Evolutionary conservation across 2,888 invertebrate species (phyloP).

Genomic region (Agrochola lychnidis): DNA sequence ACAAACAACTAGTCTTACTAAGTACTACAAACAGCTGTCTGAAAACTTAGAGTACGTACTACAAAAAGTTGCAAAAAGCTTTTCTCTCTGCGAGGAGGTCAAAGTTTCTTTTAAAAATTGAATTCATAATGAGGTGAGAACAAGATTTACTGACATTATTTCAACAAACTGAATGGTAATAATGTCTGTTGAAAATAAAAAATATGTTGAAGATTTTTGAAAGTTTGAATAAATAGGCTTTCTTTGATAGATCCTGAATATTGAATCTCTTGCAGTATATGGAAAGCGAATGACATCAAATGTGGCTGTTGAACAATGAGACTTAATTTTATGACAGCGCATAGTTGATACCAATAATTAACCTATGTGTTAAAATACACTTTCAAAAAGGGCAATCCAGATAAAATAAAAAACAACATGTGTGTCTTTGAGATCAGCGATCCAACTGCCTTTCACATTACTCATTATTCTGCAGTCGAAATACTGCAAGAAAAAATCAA

Average conservation of each 20-base stretch:
- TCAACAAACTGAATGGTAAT: conserved; percentile 35
- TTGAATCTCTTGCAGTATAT: neutral
- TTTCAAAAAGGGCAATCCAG: neutral
- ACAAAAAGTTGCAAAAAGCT: conserved; percentile 47
- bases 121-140: conserved; percentile 51
- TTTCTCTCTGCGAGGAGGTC: conserved; percentile 20
- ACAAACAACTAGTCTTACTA: conserved; percentile 34
- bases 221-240: conserved; percentile 8
- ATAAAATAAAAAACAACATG: too few species aligned
- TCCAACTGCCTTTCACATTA: neutral
- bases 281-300: neutral
- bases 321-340: neutral
- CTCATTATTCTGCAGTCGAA: neutral
- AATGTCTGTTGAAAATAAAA: conserved; percentile 9
- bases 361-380: neutral
- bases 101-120: conserved; percentile 54
- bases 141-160: conserved; percentile 48
- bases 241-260: conserved; percentile 1
- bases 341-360: neutral
- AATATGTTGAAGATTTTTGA: conserved; percentile 14
- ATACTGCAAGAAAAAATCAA: neutral
- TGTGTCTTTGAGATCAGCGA: neutral
- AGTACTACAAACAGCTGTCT: conserved; percentile 46
- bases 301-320: neutral
- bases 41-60: conserved; percentile 38